Conservation (phyloP, 2,797 vertebrate species). For the Otus scops region DNA sequence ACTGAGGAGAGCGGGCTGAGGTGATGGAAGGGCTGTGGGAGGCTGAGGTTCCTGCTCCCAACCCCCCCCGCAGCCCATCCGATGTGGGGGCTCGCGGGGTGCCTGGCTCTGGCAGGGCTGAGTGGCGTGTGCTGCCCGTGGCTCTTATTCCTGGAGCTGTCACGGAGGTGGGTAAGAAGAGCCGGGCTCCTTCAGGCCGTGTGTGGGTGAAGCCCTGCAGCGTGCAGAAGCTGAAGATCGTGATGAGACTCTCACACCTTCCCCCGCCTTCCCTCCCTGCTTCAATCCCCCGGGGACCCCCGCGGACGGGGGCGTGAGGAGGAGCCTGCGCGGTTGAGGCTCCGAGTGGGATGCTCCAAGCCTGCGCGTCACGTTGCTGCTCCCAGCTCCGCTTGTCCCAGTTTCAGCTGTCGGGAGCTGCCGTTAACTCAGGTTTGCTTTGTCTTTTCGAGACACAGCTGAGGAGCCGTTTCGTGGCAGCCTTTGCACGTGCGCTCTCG, state of each 20-base stretch:
- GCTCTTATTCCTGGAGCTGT: background rate
- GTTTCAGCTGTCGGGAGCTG: background rate
- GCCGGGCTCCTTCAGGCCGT: rapidly evolving
- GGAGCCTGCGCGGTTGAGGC: background rate
- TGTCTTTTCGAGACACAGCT: background rate
- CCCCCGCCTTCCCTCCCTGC: rapidly evolving
- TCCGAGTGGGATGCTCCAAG: background rate
- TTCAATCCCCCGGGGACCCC: background rate
- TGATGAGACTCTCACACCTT: background rate
- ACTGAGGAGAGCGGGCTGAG: too few relatives aligned
- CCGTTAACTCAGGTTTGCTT: background rate
- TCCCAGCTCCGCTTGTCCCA: background rate
- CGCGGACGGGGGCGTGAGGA: background rate
- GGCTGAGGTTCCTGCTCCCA: background rate
- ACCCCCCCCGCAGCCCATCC: rapidly evolving
- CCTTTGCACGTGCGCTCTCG: rapidly evolving
- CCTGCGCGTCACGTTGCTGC: background rate
- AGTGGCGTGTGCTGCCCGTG: rapidly evolving
- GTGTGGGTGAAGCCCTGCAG: background rate
- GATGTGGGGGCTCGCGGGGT: background rate
- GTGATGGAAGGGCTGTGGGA: rapidly evolving
- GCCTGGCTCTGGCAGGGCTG: background rate
- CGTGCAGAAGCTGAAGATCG: background rate
- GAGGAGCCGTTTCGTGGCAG: background rate
- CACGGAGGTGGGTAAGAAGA: background rate